Evolutionary conservation across 2,888 invertebrate genomes (phyloP), one percentile per base, ranked within the genome.

Genomic region (Kuschelorhynchus macadamiae): DNA sequence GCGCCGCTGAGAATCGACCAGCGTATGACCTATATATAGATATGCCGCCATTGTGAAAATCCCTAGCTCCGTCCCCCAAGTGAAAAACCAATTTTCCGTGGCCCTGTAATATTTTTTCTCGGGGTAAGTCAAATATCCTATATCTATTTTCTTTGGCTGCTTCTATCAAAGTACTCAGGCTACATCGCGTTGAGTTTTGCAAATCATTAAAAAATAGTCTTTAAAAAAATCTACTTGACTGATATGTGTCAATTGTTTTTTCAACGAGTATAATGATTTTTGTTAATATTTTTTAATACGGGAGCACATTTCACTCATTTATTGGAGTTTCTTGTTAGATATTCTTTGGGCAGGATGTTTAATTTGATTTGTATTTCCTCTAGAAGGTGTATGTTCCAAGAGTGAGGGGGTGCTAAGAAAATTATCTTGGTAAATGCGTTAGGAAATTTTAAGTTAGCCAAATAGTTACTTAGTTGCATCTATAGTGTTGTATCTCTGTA

Each of bases 41-140:
- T 74, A 78, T 80, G 81, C 80, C 81, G 81, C 81, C 82, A 82
- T 81, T 79, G 78, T 81, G 80, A 78, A 76, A 80, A 79, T 76
- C 77, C 76, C 77, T 75, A 79, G 79, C 80, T 81, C 81, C 81
- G 81, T 81, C 81, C 81, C 65, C 14, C 52, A 69, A 61, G 32
- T 53, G 61, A 61, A 65, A 65, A 65, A 12, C 56, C n/a, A 42
- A 25, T 56, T 70, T 70, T 46, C 44, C 33, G 49, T 33, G n/a
- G 56, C 25, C 61, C 46, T 30, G 56, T 8, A 16, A 39, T 25
- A 25, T 39, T 33, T 25, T n/a, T 21, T 39, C 20, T 32, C 56
- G 61, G 61, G 69, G 64, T 65, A 65, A 65, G 69, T 70, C 20
- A 12, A 1, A 36, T 21, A n/a, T 32, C 14, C 18, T 56, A 32